These are phyloP conservation scores for Rugalucina vietnamica DNA, from an alignment of 2,888 invertebrate genomes.

Conservation along the genomic window DNA sequence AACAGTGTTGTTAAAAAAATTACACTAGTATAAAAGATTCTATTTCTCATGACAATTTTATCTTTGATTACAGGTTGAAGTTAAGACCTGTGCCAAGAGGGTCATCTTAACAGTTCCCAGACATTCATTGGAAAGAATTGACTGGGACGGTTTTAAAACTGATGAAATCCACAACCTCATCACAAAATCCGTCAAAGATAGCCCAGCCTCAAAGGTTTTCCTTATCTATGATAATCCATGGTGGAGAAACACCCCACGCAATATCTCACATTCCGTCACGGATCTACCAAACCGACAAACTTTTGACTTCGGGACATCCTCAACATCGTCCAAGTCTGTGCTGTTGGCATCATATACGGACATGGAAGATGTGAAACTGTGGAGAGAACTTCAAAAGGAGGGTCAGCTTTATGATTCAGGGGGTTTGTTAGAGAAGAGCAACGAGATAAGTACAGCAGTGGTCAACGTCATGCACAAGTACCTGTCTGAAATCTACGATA, in stretches of 20 bases:
- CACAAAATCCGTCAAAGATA: constrained; percentile 9
- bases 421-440: not conserved
- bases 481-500: constrained; percentile 29
- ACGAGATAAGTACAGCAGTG: constrained; percentile 17
- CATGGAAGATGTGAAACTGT: constrained; percentile 29
- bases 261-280: constrained; percentile 17
- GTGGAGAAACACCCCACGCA: constrained; percentile 25
- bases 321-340: constrained; percentile 28
- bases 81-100: constrained; percentile 29
- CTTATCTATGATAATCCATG: constrained; percentile 44
- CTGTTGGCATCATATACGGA: constrained; percentile 44
- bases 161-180: not conserved
- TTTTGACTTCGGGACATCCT: constrained; percentile 49
- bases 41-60: not conserved
- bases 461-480: constrained; percentile 24
- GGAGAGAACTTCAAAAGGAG: constrained; percentile 32
- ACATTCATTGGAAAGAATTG: constrained; percentile 24
- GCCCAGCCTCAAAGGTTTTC: constrained; percentile 30
- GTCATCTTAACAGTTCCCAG: constrained; percentile 48
- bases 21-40: too few relatives aligned
- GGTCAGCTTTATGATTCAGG: constrained; percentile 4
- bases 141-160: constrained; percentile 27
- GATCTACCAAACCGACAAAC: constrained; percentile 44
- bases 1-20: too few relatives aligned
- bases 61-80: not conserved